Evolutionary conservation across 2,888 invertebrate species (phyloP), one percentile per base, ranked within the genome.

Genomic region (Lydus trimaculatus): DNA sequence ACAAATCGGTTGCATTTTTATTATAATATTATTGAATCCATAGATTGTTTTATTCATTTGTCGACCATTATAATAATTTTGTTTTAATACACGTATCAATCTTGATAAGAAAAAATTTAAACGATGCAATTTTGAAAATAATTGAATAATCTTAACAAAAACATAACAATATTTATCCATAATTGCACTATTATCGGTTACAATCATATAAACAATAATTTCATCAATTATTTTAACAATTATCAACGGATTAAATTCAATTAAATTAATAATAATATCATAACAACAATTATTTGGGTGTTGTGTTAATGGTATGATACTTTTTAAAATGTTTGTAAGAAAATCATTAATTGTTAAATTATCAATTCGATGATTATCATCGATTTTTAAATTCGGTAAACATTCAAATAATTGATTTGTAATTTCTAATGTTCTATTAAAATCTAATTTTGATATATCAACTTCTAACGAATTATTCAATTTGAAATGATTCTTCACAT

Each of bases 101-200:
- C 81, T 83, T 4, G 82, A 76, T 68, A 84, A 72, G 61, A 85
- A 80, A 77, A 80, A 83, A 72, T 82, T 82, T 48, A 82, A 69
- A 64, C 85, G 74, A 65, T 82, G 83, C 59, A 85, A 75, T 73
- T 83, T 85, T 7, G 76, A 74, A 73, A 82, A 84, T 31, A 83
- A 79, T 67, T 82, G 78, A 69, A 85, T 80, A 25, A 85, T 76
- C 17, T 74, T 72, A 56, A 79, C 69, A 39, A 84, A 63, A 15
- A 82, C 73, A 58, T 74, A 67, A 68, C 80, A 78, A 72, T 84
- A 84, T 33, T 74, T 68, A 15, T 73, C 68, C 25, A 61, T 52
- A 13, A 69, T 52, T 9, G 73, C 67, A 31, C 70, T 62, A 58
- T 80, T 78, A 63, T 81, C 72, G 33, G 67, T 67, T 43, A 78